Evolutionary conservation across 2,888 invertebrate species (phyloP).

Genomic region (Nephrotoma guestfalica): DNA sequence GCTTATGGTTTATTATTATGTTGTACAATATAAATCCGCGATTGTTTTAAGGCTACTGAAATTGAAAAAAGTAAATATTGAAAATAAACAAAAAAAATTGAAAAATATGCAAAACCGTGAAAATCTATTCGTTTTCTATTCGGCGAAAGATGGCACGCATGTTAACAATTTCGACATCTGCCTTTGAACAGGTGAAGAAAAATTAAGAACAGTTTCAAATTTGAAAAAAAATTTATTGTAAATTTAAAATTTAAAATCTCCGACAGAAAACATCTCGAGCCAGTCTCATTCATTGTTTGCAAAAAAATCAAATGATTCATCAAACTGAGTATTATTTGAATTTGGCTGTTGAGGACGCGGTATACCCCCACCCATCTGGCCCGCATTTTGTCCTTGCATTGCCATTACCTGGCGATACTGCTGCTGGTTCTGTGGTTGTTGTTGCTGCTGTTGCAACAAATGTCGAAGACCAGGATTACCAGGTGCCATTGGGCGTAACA

Average conservation of each 20-base stretch:
- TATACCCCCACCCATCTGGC: slow-evolving; percentile 1
- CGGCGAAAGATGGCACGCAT: background rate
- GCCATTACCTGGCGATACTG: slow-evolving; percentile 5
- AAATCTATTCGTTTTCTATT: background rate
- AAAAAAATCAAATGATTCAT: slow-evolving; percentile 3
- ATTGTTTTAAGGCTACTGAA: background rate
- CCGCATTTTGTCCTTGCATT: background rate
- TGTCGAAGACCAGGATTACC: slow-evolving; percentile 70
- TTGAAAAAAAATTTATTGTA: background rate
- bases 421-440: slow-evolving; percentile 5
- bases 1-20: background rate
- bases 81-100: background rate
- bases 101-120: background rate
- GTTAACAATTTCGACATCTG: background rate
- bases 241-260: background rate
- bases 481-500: slow-evolving; percentile 58
- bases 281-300: background rate
- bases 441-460: slow-evolving; percentile 49
- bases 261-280: background rate
- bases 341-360: background rate
- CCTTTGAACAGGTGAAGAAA: background rate
- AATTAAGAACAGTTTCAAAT: background rate
- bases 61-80: background rate
- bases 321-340: background rate
- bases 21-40: background rate